Conservation (phyloP, 2,113 vertebrate genomes). For the Upupa epops region DNA sequence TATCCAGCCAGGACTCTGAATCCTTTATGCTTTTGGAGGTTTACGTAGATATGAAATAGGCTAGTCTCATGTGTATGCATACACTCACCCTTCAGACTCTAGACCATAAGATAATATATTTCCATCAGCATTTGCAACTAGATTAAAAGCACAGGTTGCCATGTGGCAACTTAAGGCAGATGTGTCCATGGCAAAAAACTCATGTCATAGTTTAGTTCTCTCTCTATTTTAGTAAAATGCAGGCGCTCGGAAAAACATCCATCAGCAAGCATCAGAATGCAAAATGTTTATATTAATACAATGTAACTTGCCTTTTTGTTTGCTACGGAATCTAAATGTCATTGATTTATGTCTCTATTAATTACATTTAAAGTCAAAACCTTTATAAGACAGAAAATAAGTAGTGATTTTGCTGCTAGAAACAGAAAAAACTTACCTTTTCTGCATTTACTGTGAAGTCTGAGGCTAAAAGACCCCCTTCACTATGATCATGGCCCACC, state of each 20-base stretch:
- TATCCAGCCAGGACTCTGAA: neutral
- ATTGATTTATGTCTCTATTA: neutral
- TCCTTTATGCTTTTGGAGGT: neutral
- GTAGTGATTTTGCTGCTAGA: neutral
- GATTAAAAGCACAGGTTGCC: neutral
- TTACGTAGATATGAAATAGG: neutral
- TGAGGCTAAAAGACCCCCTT: constrained; percentile 89
- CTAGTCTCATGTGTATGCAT: neutral
- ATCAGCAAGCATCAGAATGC: neutral
- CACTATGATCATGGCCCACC: constrained; percentile 93
- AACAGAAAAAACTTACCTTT: constrained; percentile 81
- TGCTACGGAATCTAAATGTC: neutral
- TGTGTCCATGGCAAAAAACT: neutral
- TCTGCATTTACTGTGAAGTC: constrained; percentile 93
- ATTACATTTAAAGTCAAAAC: neutral
- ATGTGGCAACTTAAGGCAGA: neutral
- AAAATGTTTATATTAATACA: neutral
- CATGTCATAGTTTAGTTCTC: neutral
- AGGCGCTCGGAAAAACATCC: neutral
- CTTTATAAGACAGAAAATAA: neutral
- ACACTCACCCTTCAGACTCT: neutral
- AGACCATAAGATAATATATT: neutral
- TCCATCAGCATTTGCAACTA: neutral
- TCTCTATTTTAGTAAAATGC: neutral
- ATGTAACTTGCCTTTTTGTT: neutral